A percentile compares a stretch with the other conserved stretches of the same genome.
Evolutionary conservation across 1,140 invertebrate genomes (phyloP).

Genomic region (Aphis craccivora): DNA sequence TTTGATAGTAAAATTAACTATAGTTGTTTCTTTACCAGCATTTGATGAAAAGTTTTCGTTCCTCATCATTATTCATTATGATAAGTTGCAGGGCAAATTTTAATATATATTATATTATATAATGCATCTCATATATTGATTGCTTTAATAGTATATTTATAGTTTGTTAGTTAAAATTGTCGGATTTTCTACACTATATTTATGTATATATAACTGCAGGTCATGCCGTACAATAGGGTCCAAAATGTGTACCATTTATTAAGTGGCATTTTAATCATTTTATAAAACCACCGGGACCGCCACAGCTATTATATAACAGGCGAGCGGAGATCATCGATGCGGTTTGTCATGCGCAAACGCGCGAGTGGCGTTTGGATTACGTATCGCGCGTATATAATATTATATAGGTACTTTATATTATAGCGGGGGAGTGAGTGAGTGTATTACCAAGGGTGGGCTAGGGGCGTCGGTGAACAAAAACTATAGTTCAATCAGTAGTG

Average conservation of each 20-base stretch:
- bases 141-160: no score
- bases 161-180: background rate
- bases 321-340: background rate
- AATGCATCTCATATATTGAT: no score
- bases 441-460: no score
- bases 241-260: background rate
- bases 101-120: no score
- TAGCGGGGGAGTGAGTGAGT: no score
- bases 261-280: background rate
- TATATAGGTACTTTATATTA: background rate
- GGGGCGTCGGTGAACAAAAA: no score
- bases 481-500: no score
- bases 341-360: background rate
- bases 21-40: background rate
- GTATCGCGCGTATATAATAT: background rate
- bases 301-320: no score
- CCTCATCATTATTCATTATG: background rate
- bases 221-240: background rate
- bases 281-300: background rate
- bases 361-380: background rate
- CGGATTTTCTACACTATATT: background rate
- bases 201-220: background rate
- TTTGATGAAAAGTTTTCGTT: background rate
- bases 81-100: background rate
- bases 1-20: no score